Evolutionary conservation across 2,797 vertebrate genomes (phyloP).

Genomic region (Zonotrichia albicollis): DNA sequence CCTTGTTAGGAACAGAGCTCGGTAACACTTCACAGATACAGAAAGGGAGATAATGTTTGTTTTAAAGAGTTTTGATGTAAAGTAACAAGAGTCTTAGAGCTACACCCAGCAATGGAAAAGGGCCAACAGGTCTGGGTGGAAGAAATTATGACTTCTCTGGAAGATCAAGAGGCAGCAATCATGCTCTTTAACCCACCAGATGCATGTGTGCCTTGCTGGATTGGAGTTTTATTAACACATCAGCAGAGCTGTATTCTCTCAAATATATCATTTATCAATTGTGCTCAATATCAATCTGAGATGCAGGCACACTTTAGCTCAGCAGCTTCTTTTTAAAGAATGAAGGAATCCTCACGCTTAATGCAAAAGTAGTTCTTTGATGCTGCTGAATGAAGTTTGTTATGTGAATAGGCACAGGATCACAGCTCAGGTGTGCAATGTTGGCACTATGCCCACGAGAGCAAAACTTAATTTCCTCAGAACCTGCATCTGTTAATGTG

Average conservation of each 20-base stretch:
- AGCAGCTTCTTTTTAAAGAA: not conserved
- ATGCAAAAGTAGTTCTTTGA: not conserved
- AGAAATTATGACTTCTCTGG: not conserved
- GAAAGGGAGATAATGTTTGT: not conserved
- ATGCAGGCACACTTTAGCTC: not conserved
- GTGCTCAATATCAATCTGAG: not conserved
- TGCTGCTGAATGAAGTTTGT: not conserved
- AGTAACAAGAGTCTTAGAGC: not conserved
- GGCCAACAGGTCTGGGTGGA: not conserved
- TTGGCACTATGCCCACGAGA: rapidly evolving
- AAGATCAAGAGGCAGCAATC: not conserved
- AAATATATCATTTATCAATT: not conserved
- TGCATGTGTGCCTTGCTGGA: not conserved
- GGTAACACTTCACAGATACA: not conserved
- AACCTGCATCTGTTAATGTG: not conserved
- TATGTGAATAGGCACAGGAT: not conserved
- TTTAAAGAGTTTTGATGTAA: not conserved
- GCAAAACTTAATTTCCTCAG: not conserved
- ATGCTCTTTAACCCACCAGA: not conserved
- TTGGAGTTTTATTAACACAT: not conserved
- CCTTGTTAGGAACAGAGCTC: not conserved
- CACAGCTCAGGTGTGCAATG: not conserved
- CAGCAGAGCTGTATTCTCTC: not conserved
- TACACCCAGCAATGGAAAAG: not conserved
- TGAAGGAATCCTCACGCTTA: not conserved